Percentiles rank a stretch among this genome's conserved stretches.
Conservation (phyloP, 2,888 invertebrate genomes). For the Lapara coniferarum region DNA sequence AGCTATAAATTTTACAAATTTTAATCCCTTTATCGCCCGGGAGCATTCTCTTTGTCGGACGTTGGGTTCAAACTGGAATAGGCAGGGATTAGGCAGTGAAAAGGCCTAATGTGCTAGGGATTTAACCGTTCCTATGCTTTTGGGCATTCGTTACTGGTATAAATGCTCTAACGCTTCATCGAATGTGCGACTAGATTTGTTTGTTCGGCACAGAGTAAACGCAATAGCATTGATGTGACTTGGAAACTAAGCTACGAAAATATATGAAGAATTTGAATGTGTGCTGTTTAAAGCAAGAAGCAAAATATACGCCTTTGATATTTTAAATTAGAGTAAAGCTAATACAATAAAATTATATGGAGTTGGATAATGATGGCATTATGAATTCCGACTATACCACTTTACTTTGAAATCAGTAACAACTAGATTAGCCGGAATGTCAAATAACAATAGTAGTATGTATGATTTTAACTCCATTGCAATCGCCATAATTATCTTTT, state of each 20-base stretch:
- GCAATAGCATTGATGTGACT: background rate
- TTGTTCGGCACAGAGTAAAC: background rate
- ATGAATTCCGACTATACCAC: too few relatives aligned
- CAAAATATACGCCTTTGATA: background rate
- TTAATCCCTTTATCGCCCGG: slow-evolving; percentile 75
- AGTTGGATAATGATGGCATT: too few relatives aligned
- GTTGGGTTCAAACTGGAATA: slow-evolving; percentile 50
- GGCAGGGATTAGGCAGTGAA: slow-evolving; percentile 54
- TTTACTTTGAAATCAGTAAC: too few relatives aligned
- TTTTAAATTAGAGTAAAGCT: too few relatives aligned
- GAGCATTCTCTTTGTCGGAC: slow-evolving; percentile 62
- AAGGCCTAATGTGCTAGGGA: slow-evolving; percentile 54
- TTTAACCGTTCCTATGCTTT: slow-evolving; percentile 38
- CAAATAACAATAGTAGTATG: too few relatives aligned
- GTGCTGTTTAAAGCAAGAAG: too few relatives aligned
- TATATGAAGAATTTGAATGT: background rate
- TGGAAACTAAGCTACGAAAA: background rate
- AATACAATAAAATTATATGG: too few relatives aligned
- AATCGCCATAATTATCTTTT: too few relatives aligned
- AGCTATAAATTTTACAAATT: slow-evolving; percentile 71
- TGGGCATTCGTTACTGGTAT: slow-evolving; percentile 34
- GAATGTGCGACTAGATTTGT: slow-evolving; percentile 32
- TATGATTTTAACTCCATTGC: too few relatives aligned
- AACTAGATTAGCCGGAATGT: too few relatives aligned
- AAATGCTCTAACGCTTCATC: slow-evolving; percentile 51